Evolutionary conservation across 92 coral and sea anemone species (phyloP).

Genomic region (Epizoanthus stellaris): DNA sequence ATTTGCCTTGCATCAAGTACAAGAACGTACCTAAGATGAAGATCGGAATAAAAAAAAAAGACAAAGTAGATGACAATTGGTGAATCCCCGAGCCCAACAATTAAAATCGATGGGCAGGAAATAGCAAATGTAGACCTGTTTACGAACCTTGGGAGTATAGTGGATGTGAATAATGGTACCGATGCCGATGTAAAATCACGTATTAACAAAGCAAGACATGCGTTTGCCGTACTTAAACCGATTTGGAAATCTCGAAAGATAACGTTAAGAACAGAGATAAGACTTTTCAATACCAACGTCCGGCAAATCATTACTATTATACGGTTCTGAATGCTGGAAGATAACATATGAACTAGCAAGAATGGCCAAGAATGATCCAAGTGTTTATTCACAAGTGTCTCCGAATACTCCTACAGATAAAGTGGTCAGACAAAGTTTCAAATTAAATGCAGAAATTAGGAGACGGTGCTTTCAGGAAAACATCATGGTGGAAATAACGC

Average conservation of each 20-base stretch:
- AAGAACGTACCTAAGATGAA: not conserved
- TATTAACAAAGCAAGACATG: conserved; percentile 18
- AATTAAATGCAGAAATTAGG: not conserved
- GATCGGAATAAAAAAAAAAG: conserved; percentile 32
- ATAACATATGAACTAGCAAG: not conserved
- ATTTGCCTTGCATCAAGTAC: not conserved
- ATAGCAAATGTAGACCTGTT: conserved; percentile 16
- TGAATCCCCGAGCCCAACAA: conserved; percentile 12
- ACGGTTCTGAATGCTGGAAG: not conserved
- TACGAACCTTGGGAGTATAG: conserved; percentile 30
- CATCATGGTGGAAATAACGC: conserved; percentile 18
- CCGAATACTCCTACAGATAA: not conserved
- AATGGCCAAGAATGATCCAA: conserved; percentile 11
- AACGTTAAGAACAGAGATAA: conserved; percentile 10
- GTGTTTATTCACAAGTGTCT: not conserved
- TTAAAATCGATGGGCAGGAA: conserved; percentile 21
- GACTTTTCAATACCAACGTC: conserved; percentile 30
- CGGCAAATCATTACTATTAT: conserved; percentile 18
- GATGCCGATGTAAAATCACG: conserved; percentile 36
- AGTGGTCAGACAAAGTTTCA: not conserved
- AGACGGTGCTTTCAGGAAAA: not conserved
- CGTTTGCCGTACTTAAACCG: conserved; percentile 29
- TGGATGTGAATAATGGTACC: conserved; percentile 14
- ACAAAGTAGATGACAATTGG: conserved; percentile 29
- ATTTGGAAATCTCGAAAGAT: conserved; percentile 25